Evolutionary conservation across 2,797 vertebrate genomes (phyloP).

Genomic region (Saguinus oedipus): DNA sequence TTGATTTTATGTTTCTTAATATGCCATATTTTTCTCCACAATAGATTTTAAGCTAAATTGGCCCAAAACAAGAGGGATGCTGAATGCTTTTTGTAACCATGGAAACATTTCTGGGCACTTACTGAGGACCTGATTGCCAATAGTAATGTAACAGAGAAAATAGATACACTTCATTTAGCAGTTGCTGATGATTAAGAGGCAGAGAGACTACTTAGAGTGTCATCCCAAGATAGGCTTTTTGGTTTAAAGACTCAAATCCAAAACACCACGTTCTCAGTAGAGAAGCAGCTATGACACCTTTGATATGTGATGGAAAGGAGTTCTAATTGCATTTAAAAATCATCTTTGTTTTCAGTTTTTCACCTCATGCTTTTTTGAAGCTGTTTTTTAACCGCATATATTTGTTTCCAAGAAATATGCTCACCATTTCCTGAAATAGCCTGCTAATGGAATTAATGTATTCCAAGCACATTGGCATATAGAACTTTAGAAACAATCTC

Average conservation of each 20-base stretch:
- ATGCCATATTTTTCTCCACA: conserved; percentile 84
- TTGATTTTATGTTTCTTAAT: conserved; percentile 86
- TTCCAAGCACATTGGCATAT: conserved; percentile 64
- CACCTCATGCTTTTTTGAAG: conserved; percentile 69
- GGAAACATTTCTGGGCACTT: conserved; percentile 87
- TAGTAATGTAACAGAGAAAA: conserved; percentile 88
- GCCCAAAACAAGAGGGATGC: conserved; percentile 84
- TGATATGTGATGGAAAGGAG: conserved; percentile 66
- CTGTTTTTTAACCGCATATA: conserved; percentile 75
- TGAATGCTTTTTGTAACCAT: conserved; percentile 89
- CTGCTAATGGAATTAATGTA: conserved; percentile 75
- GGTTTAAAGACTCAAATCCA: conserved; percentile 70
- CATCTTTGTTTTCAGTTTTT: conserved; percentile 74
- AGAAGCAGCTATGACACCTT: conserved; percentile 71
- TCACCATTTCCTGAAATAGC: conserved; percentile 77
- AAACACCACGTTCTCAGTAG: conserved; percentile 63
- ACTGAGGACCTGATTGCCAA: conserved; percentile 86
- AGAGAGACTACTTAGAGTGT: conserved; percentile 78
- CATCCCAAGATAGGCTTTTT: conserved; percentile 80
- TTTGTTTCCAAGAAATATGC: conserved; percentile 80
- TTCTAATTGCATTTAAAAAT: conserved; percentile 74
- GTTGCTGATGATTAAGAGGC: conserved; percentile 84
- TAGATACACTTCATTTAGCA: conserved; percentile 86
- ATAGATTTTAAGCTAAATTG: conserved; percentile 86
- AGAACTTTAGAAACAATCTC: conserved; percentile 70